Evolutionary conservation across 2,113 vertebrate genomes (phyloP), one percentile per base, ranked within the genome.

Genomic region (Mormyrus iriodes): DNA sequence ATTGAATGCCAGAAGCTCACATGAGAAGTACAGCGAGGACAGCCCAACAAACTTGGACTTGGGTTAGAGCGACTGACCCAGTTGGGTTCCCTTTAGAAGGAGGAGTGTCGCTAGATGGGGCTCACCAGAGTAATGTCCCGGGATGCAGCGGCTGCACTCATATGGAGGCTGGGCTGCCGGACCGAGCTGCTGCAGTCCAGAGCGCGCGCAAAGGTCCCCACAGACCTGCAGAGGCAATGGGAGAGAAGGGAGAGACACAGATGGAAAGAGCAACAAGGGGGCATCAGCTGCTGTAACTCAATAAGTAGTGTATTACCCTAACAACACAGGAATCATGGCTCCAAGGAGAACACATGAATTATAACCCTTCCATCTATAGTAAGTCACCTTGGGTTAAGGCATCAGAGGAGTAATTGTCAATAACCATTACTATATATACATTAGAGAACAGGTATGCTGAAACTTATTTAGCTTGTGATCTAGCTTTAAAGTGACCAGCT

Each of bases 131-230:
- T 96, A 93, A 96, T 96, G 92, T 96, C 96, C 91, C 96, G 94
- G 89, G 96, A 96, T 91, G 96, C 96, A 69, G 96, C 96, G 7
- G 96, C 96, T 17, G 96, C 96, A 4, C 96, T 96, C 96, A 96
- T 96, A 92, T 96, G 96, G 35, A 96, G 95, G 90, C 96, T 96
- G 89, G 96, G 96, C 94, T 96, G 96, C 58, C 96, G 95, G 87
- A 96, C 95, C 17, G 96, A 96, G 91, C 96, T 96, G 49, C 96
- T 96, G 95, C 96, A 96, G 94, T 96, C 96, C 92, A 96, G 90
- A 55, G 96, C 96, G 90, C 96, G 92, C 52, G 96, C 96, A 44
- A 96, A 96, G 0, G 96, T 96, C 42, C 96, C 96, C 19, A 96
- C 96, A 39, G 96, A 96, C 88, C 96, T 96, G 49, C n/a, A 65